Evolutionary conservation across 2,113 vertebrate genomes (phyloP).

Genomic region (Salvelinus alpinus): DNA sequence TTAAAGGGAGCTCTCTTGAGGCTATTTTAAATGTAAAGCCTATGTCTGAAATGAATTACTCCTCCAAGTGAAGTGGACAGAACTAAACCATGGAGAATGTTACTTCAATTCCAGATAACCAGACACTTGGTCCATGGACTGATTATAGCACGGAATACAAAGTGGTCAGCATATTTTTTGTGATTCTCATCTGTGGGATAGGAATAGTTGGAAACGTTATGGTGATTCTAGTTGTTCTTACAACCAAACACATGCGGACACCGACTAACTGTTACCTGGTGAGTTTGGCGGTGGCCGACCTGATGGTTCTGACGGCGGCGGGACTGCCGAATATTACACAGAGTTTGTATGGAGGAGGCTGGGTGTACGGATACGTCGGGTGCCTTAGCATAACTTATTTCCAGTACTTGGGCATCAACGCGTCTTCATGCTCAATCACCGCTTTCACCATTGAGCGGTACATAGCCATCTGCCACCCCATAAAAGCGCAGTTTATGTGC

Average conservation of each 20-base stretch:
- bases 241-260: slow-evolving; percentile 97
- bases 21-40: neutral
- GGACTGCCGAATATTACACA: slow-evolving; percentile 96
- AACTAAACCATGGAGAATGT: slow-evolving; percentile 53
- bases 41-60: neutral
- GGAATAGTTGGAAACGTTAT: slow-evolving; percentile 95
- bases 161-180: slow-evolving; percentile 84
- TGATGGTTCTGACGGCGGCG: slow-evolving; percentile 92
- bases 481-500: slow-evolving; percentile 94
- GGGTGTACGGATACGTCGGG: slow-evolving; percentile 91
- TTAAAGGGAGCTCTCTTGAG: neutral
- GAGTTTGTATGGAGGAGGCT: slow-evolving; percentile 79
- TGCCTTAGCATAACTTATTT: slow-evolving; percentile 95
- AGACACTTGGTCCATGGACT: slow-evolving; percentile 77
- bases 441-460: slow-evolving; percentile 97
- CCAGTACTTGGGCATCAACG: slow-evolving; percentile 96
- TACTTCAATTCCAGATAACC: slow-evolving; percentile 74
- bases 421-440: slow-evolving; percentile 95
- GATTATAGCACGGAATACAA: slow-evolving; percentile 83
- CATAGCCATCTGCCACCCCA: slow-evolving; percentile 97
- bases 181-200: slow-evolving; percentile 87
- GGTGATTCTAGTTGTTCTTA: slow-evolving; percentile 94
- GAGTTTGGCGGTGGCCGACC: slow-evolving; percentile 91
- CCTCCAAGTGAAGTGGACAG: slow-evolving; percentile 8
- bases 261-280: slow-evolving; percentile 98